Evolutionary conservation across 2,113 vertebrate genomes (phyloP).

Genomic region (Siphamia tubifer): DNA sequence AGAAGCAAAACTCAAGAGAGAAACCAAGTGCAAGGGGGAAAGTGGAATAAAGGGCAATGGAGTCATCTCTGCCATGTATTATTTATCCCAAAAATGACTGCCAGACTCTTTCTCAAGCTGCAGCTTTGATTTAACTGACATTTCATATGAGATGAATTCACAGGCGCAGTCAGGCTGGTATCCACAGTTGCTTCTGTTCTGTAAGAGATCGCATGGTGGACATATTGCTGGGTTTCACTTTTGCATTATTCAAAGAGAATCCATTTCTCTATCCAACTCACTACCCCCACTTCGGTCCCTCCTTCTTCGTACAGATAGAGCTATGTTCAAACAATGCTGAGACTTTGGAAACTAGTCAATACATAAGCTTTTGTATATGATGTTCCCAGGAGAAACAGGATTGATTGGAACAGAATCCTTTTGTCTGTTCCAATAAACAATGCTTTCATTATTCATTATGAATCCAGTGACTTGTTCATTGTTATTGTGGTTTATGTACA

Average conservation of each 20-base stretch:
- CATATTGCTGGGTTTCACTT: slow-evolving; percentile 48
- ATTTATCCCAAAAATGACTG: slow-evolving; percentile 68
- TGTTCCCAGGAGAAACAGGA: slow-evolving; percentile 22
- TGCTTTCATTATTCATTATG: slow-evolving; percentile 27
- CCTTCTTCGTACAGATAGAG: slow-evolving; percentile 16
- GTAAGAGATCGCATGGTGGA: slow-evolving; percentile 42
- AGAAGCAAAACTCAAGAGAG: slow-evolving; percentile 17
- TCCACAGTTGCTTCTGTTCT: slow-evolving; percentile 49
- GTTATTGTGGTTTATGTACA: not conserved
- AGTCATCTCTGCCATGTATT: slow-evolving; percentile 69
- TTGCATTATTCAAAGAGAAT: slow-evolving; percentile 71
- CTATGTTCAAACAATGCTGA: slow-evolving; percentile 15
- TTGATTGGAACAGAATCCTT: slow-evolving; percentile 45
- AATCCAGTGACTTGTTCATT: slow-evolving; percentile 16
- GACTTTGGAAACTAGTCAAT: slow-evolving; percentile 42
- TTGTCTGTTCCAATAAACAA: slow-evolving; percentile 22
- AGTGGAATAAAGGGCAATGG: slow-evolving; percentile 55
- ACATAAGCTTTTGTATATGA: slow-evolving; percentile 19
- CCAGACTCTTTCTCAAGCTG: slow-evolving; percentile 44
- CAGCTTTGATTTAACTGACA: slow-evolving; percentile 67
- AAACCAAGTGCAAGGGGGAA: not conserved
- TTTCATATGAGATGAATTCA: slow-evolving; percentile 56
- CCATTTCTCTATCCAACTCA: slow-evolving; percentile 42
- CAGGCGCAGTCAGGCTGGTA: slow-evolving; percentile 18
- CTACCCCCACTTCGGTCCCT: slow-evolving; percentile 25